Evolutionary conservation across 92 coral and sea anemone species (phyloP).

Genomic region (Chrysogorgia sp.): DNA sequence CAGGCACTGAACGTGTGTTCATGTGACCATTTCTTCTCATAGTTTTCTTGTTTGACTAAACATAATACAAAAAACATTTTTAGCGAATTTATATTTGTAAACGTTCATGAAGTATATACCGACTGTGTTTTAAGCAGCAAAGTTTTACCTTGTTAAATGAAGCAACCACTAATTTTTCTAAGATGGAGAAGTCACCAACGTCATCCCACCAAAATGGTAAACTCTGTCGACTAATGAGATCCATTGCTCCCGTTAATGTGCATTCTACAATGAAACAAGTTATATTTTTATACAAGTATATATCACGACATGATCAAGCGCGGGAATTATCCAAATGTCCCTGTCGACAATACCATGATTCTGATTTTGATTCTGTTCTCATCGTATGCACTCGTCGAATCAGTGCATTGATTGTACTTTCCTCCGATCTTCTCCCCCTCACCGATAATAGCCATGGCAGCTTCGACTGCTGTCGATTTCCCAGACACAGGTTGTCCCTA

Average conservation of each 20-base stretch:
- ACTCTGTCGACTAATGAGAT: constrained; percentile 6
- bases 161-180: constrained; percentile 43
- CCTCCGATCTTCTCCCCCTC: constrained; percentile 34
- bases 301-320: background rate
- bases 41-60: too few species aligned
- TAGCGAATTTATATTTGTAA: too few species aligned
- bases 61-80: too few species aligned
- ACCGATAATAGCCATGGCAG: constrained; percentile 33
- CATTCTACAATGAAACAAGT: constrained; percentile 24
- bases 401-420: too few species aligned
- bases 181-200: constrained; percentile 23
- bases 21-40: background rate
- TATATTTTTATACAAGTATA: background rate
- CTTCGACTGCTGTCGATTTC: constrained; percentile 45
- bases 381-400: too few species aligned
- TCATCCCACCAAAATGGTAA: constrained; percentile 44
- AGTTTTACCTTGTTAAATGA: constrained; percentile 48
- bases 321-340: background rate
- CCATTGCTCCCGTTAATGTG: constrained; percentile 16
- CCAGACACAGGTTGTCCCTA: constrained; percentile 57
- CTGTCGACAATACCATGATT: too few species aligned
- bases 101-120: too few species aligned
- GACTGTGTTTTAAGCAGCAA: too few species aligned
- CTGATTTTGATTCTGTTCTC: too few species aligned
- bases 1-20: background rate